Evolutionary conservation across 2,888 invertebrate species (phyloP), one percentile per base, ranked within the genome.

Genomic region (Griposia aprilina): DNA sequence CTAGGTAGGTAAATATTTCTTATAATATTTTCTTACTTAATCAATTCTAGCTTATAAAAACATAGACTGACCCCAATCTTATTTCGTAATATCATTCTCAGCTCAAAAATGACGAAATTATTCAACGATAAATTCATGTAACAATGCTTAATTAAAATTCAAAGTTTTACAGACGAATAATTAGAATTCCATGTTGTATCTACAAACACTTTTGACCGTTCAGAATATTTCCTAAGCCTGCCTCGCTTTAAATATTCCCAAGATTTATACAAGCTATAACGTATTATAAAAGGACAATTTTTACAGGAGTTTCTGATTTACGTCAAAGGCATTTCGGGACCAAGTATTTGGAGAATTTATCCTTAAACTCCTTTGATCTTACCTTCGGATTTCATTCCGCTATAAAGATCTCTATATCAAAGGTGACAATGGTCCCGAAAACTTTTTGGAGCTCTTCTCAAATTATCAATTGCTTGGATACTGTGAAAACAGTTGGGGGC

Each of bases 291-390:
- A 81, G 23, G 69, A 52, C 63, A 70, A 71, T 85, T 78, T 78
- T 81, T 68, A 75, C 83, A 87, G 89, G 89, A 86, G 89, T 89
- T 82, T 87, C 74, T 83, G 86, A 86, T 90, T 88, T 84, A 83
- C 73, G 69, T 80, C 82, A 78, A 85, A 88, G 76, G 75, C 67
- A 81, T 88, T 80, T 82, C 52, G 41, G 79, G 57, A 48, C 71
- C 36, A 63, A 70, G 78, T 78, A 83, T 90, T 90, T 85, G 76
- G 79, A 81, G 83, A 85, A 89, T 87, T 85, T 81, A 79, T 83
- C 81, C 83, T 78, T 60, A 72, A 70, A 71, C 62, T 66, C 65
- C 83, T 85, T 90, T 89, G 89, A 90, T 84, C 83, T 72, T 36
- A 45, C 66, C 80, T 78, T 80, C 79, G 48, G 76, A 84, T 88